Conservation (phyloP, 1,140 invertebrate species). For the Archegozetes longisetosus region DNA sequence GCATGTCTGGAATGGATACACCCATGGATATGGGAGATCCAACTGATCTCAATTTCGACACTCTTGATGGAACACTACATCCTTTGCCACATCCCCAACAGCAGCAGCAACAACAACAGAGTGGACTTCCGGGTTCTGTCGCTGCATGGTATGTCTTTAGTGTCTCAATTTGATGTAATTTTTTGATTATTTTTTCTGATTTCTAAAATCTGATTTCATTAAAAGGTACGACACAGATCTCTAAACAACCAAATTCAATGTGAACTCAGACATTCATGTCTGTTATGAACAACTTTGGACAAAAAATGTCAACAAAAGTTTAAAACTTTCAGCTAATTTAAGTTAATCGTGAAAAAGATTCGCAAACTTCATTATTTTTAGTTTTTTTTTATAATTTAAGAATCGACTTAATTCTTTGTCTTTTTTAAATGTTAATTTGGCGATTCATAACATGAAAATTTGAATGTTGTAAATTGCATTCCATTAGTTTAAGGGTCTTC, state of each 20-base stretch:
- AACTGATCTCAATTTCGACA: constrained; percentile 62
- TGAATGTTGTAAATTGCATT: no score
- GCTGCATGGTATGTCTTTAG: background rate
- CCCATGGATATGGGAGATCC: constrained; percentile 61
- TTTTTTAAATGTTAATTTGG: no score
- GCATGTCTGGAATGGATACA: constrained; percentile 55
- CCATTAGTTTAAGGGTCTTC: no score
- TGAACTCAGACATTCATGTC: no score
- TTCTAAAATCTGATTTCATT: constrained; percentile 36
- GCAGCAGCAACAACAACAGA: constrained; percentile 44
- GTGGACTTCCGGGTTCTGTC: background rate
- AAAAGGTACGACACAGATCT: constrained; percentile 94
- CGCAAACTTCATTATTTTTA: no score
- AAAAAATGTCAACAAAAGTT: no score
- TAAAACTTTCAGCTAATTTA: no score
- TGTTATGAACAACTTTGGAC: no score
- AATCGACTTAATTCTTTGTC: no score
- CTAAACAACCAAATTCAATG: constrained; percentile 32
- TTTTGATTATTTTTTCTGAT: background rate
- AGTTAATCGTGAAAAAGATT: no score
- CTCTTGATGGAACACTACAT: constrained; percentile 39
- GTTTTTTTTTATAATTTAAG: no score
- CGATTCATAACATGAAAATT: no score
- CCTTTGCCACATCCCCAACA: constrained; percentile 57
- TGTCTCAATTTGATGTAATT: background rate